A percentile compares a stretch with the other conserved stretches of the same genome.
Evolutionary conservation across 2,888 invertebrate species (phyloP).

Genomic region (Drosophila longiperda): DNA sequence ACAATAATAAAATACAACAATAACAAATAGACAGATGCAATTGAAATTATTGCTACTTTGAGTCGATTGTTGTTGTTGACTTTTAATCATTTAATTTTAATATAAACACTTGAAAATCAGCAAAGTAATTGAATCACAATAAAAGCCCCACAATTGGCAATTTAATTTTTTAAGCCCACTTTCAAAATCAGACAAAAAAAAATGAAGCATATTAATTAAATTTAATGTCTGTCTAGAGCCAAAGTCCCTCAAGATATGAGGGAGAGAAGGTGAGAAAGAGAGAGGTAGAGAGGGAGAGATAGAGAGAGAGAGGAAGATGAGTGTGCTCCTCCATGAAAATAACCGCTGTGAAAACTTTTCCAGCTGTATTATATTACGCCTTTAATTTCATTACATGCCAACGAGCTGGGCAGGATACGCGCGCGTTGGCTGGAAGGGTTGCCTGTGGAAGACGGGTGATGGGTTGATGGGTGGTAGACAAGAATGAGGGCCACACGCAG

Average conservation of each 20-base stretch:
- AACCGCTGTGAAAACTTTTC: slow-evolving; percentile 73
- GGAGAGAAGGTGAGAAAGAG: not conserved
- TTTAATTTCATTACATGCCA: slow-evolving; percentile 73
- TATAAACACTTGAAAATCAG: not conserved
- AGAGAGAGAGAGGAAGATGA: no score
- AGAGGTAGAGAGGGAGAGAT: no score
- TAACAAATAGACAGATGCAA: not conserved
- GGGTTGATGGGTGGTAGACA: not conserved
- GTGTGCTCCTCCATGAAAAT: slow-evolving; percentile 53
- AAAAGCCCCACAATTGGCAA: slow-evolving; percentile 8
- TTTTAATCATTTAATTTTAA: slow-evolving; percentile 6
- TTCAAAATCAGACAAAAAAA: slow-evolving; percentile 10
- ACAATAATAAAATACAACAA: not conserved
- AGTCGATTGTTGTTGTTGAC: slow-evolving; percentile 3
- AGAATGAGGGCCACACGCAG: slow-evolving; percentile 40
- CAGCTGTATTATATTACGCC: slow-evolving; percentile 78
- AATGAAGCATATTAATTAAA: slow-evolving; percentile 56
- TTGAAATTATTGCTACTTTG: not conserved
- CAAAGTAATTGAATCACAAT: slow-evolving; percentile 20
- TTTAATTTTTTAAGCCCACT: slow-evolving; percentile 4
- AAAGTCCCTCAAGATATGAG: slow-evolving; percentile 27
- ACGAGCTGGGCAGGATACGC: slow-evolving; percentile 41
- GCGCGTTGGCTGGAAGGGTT: not conserved
- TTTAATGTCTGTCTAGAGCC: slow-evolving; percentile 62
- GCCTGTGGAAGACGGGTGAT: not conserved